phyloP scores from a whole-genome alignment of 2,797 vertebrate species.

The Remorina albescens region DNA sequence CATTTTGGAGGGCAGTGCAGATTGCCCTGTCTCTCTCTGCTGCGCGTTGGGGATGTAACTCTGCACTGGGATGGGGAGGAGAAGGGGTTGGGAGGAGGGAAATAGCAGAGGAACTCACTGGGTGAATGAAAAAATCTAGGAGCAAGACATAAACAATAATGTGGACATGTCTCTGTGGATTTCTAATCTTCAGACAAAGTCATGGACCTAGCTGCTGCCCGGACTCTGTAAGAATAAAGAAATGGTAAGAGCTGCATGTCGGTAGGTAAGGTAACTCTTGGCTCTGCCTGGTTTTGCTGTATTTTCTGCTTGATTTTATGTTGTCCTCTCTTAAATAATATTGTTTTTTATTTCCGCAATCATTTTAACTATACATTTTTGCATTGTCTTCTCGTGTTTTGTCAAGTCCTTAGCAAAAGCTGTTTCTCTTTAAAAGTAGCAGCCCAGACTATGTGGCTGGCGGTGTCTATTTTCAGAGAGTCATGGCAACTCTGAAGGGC shows the following conservation, averaged over 20 bases:
- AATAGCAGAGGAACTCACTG: constrained; percentile 67
- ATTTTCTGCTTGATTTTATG: background rate
- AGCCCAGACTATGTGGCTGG: constrained; percentile 81
- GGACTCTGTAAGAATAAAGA: constrained; percentile 51
- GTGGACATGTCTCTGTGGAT: constrained; percentile 66
- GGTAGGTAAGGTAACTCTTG: constrained; percentile 6
- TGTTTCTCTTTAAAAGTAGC: constrained; percentile 82
- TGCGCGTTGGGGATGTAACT: constrained; percentile 71
- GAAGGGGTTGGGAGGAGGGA: constrained; percentile 74
- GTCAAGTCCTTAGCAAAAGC: constrained; percentile 60
- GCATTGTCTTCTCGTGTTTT: constrained; percentile 6
- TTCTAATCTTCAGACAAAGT: constrained; percentile 37
- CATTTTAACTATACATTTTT: constrained; percentile 3
- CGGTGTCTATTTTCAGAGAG: constrained; percentile 86
- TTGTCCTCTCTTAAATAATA: no score
- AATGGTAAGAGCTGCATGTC: constrained; percentile 73
- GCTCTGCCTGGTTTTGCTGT: background rate
- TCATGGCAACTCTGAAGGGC: constrained; percentile 80
- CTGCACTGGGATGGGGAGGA: constrained; percentile 78
- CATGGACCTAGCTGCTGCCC: constrained; percentile 57
- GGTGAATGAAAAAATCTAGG: constrained; percentile 77
- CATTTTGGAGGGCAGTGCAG: constrained; percentile 52
- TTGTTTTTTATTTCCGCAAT: background rate
- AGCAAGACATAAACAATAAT: constrained; percentile 77
- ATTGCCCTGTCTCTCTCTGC: constrained; percentile 54